Evolutionary conservation across 2,113 vertebrate species (phyloP), one percentile per base, ranked within the genome.

Genomic region (Pampusana beccarii): DNA sequence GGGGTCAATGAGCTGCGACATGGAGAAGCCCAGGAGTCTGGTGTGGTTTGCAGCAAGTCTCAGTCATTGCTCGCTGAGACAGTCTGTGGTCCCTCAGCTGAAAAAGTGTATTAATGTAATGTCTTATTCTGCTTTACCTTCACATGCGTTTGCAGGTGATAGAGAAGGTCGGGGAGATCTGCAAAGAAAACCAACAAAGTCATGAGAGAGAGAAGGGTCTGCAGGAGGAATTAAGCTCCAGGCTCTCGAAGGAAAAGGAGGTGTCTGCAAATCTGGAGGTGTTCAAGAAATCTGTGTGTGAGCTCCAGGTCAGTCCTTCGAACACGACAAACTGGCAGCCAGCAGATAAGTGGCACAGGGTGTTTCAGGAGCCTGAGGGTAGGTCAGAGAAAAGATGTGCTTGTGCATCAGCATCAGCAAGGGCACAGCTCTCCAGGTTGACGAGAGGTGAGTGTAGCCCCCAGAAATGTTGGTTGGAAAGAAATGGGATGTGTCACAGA

Each of bases 271-370:
- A 31, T 5, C 1, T 91, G 0, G 83, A 97, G 85, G 82, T 38
- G 80, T 88, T 98, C 62, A 86, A 70, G 86, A 62, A 44, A 3
- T 75, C 80, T 2, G 36, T 98, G 31, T 33, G 56, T 21, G 87
- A 95, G 56, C 96, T 97, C 81, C 97, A 98, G 98, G 98, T 98
- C 93, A 65, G 83, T 67, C 28, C 23, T 48, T 42, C 40, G 24
- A 12, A 4, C 2, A 2, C 38, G 21, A 36, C 25, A n/a, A 8
- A 16, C 5, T 34, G 67, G 20, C 33, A 64, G 11, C 23, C 36
- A 38, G 61, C 40, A 25, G 13, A 34, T 5, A 9, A 24, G 66
- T 2, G 3, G 5, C 29, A 14, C 9, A 4, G 56, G 48, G 26
- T 1, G 0, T 33, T 26, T 10, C 24, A 19, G 17, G 34, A 46